A percentile compares a stretch with the other conserved stretches of the same genome.
Evolutionary conservation across 2,113 vertebrate species (phyloP).

Genomic region (Merops nubicus): DNA sequence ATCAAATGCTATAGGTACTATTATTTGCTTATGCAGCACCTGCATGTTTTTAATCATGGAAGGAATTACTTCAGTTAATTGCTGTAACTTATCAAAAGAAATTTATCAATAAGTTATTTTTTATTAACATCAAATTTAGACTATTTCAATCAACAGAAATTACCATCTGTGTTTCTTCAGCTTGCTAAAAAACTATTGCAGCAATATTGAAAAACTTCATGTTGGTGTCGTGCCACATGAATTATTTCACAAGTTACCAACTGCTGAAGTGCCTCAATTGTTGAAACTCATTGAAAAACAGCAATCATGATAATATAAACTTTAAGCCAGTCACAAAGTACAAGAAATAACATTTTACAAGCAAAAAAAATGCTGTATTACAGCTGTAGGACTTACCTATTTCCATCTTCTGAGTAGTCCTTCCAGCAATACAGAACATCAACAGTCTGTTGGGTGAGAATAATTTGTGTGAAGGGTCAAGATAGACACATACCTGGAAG

Average conservation of each 20-base stretch:
- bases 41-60: not conserved
- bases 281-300: not conserved
- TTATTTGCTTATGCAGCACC: not conserved
- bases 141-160: not conserved
- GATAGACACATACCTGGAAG: not conserved
- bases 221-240: not conserved
- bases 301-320: not conserved
- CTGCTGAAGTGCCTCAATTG: not conserved
- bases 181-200: not conserved
- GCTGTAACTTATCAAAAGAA: not conserved
- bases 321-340: not conserved
- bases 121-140: not conserved
- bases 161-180: not conserved
- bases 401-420: not conserved
- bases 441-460: not conserved
- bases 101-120: not conserved
- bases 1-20: not conserved
- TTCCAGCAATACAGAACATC: not conserved
- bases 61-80: not conserved
- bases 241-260: not conserved
- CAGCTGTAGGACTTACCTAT: not conserved
- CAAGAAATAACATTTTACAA: not conserved
- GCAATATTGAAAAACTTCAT: not conserved
- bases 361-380: not conserved
- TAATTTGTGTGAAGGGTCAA: fast-evolving